Evolutionary conservation across 35 echinoderm and acorn worm species (phyloP).

Genomic region (Amphiura filiformis): DNA sequence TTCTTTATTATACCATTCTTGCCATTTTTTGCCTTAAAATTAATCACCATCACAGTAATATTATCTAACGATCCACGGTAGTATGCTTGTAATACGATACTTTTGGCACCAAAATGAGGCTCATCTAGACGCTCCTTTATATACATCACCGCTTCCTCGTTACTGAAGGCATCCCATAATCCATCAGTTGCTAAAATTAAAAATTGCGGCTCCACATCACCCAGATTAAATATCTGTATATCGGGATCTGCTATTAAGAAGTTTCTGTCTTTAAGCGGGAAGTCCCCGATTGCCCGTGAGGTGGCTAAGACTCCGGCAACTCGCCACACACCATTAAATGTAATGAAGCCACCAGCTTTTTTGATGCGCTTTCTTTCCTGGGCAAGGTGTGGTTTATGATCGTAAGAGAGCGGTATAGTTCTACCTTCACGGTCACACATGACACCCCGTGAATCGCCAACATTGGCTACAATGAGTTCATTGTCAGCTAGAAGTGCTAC

Average conservation of each 20-base stretch:
- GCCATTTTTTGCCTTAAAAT: slow-evolving; percentile 35
- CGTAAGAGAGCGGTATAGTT: slow-evolving; percentile 82
- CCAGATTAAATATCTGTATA: slow-evolving; percentile 62
- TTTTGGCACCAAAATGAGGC: slow-evolving; percentile 89
- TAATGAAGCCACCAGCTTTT: slow-evolving; percentile 83
- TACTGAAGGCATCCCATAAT: slow-evolving; percentile 92
- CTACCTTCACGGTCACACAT: slow-evolving; percentile 77
- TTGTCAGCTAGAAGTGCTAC: slow-evolving; percentile 62
- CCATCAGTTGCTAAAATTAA: slow-evolving; percentile 93
- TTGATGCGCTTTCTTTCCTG: slow-evolving; percentile 87
- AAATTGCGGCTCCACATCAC: slow-evolving; percentile 64
- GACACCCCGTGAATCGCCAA: slow-evolving; percentile 91
- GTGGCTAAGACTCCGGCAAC: slow-evolving; percentile 93
- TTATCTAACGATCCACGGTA: slow-evolving; percentile 84
- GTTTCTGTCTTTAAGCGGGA: slow-evolving; percentile 84
- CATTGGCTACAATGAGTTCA: slow-evolving; percentile 85
- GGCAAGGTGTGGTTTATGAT: slow-evolving; percentile 89
- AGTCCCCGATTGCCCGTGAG: slow-evolving; percentile 89
- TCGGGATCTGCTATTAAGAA: slow-evolving; percentile 83
- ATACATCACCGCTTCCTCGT: slow-evolving; percentile 91
- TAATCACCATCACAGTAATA: slow-evolving; percentile 95
- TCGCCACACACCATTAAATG: slow-evolving; percentile 88
- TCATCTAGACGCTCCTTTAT: slow-evolving; percentile 72
- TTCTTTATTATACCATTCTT: neutral
- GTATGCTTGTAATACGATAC: slow-evolving; percentile 80